Evolutionary conservation across 2,113 vertebrate species (phyloP), one percentile per base, ranked within the genome.

Genomic region (Ictalurus punctatus): DNA sequence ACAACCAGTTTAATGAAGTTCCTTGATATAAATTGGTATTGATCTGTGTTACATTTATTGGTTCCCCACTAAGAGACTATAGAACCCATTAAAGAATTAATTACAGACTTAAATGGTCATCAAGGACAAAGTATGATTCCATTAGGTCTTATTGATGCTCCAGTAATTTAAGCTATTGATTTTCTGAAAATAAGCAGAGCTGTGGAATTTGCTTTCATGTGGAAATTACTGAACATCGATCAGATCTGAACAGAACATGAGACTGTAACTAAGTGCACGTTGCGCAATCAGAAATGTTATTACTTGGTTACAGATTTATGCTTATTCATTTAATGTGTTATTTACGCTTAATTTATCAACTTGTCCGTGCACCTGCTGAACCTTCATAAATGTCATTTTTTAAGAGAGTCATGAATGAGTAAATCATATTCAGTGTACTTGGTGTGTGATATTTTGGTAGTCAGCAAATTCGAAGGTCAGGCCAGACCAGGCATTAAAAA

Each of bases 181-280:
- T 84, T 71, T 17, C 56, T 69, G 37, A 23, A 87, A 74, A 84
- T 67, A 27, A 83, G 27, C 54, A 12, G 30, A 74, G 48, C 40
- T 44, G 48, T 59, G 27, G 10, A 87, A 56, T 67, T 89, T 56
- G 65, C 56, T 23, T 14, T 80, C 59, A 30, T 83, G 44, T 65
- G 84, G 19, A 80, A 86, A 90, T 84, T 44, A 89, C 44, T 81
- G 59, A 48, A 71, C 48, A 61, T 83, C 2, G 40, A 88, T 83
- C 34, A 61, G 65, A 83, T 48, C 17, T 61, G 54, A 73, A 81
- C 14, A 73, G 23, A 86, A 78, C 54, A 58, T 37, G 48, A 87
- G 13, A 48, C 40, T 74, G 34, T 73, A 86, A 81, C 65, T 40
- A 69, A 87, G 19, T 25, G 48, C 21, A 40, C 0, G 4, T 9